Percentiles rank a stretch among this genome's conserved stretches.
These are phyloP conservation scores for Aphaenogaster ashmeadi DNA, from an alignment of 1,140 invertebrate genomes.

Conservation along the genomic window DNA sequence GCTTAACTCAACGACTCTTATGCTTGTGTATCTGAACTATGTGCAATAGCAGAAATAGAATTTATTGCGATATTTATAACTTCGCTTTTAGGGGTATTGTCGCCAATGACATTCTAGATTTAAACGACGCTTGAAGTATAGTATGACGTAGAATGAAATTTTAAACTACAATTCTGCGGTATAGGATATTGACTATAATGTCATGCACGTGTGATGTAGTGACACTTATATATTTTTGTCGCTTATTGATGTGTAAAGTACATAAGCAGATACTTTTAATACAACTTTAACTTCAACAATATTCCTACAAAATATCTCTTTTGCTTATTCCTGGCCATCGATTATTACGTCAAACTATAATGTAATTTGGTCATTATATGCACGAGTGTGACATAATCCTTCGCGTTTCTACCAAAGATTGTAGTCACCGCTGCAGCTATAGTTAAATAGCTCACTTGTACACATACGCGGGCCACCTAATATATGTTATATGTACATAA, in stretches of 20 bases:
- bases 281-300: background rate
- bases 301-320: constrained; percentile 6
- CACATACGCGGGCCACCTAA: background rate
- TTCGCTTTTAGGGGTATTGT: constrained; percentile 30
- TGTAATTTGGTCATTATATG: background rate
- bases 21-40: constrained; percentile 13
- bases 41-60: constrained; percentile 46
- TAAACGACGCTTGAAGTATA: constrained; percentile 42
- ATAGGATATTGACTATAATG: constrained; percentile 38
- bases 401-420: constrained; percentile 13
- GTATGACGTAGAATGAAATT: constrained; percentile 37
- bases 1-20: constrained; percentile 7
- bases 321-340: background rate
- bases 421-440: background rate
- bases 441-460: constrained; percentile 4
- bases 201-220: background rate
- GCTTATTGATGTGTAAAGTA: constrained; percentile 18
- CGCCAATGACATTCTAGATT: constrained; percentile 45
- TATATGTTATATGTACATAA: background rate
- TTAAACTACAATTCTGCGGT: constrained; percentile 20
- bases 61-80: constrained; percentile 51
- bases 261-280: background rate
- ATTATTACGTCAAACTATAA: constrained; percentile 8
- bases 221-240: constrained; percentile 13
- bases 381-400: background rate